phyloP scores from a whole-genome alignment of 2,797 vertebrate genomes.

The Neosilurus hyrtlii region DNA sequence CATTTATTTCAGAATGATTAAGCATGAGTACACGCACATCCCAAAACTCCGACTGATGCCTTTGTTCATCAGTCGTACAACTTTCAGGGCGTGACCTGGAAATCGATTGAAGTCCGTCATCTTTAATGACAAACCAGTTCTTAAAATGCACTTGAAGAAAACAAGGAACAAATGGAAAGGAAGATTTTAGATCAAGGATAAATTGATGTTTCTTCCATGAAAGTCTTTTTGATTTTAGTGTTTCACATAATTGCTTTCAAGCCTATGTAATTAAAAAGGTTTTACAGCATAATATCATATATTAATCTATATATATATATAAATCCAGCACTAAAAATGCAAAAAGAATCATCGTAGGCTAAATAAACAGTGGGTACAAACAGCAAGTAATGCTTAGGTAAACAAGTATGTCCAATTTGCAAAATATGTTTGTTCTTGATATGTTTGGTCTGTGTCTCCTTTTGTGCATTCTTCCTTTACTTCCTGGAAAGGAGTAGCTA shows the following conservation, averaged over 20 bases:
- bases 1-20: slow-evolving; percentile 9
- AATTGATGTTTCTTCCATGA: not conserved
- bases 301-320: too few relatives aligned
- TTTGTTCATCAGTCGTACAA: not conserved
- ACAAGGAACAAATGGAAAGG: not conserved
- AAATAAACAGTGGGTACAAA: not conserved
- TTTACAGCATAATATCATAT: not conserved
- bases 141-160: not conserved
- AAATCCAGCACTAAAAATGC: not conserved
- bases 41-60: not conserved
- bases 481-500: not conserved
- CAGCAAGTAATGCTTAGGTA: not conserved
- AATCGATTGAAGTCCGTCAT: not conserved
- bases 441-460: not conserved
- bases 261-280: not conserved
- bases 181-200: not conserved
- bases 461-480: not conserved
- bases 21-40: not conserved
- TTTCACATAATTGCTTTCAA: not conserved
- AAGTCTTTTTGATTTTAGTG: not conserved
- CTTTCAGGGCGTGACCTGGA: not conserved
- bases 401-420: not conserved
- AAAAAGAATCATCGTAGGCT: not conserved
- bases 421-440: slow-evolving; percentile 1
- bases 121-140: not conserved